Evolutionary conservation across 2,888 invertebrate genomes (phyloP), one percentile per base, ranked within the genome.

Genomic region (Hirtodrosophila alboralis): DNA sequence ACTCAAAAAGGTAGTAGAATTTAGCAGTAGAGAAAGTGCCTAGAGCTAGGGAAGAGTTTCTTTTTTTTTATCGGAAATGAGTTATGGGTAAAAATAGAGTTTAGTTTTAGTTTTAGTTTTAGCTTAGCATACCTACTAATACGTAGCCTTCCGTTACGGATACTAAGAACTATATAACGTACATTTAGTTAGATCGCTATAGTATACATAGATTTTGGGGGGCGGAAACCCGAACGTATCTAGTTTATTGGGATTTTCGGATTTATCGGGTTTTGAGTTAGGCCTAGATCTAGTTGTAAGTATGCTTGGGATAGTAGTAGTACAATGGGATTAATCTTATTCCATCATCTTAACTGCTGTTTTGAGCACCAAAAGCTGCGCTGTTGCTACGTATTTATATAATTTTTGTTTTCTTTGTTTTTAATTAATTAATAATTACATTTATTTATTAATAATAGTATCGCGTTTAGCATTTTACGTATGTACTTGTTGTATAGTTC

Each of bases 101-200:
- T 66, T 44, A 53, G 59, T 69, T 69, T 38, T 33, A 73, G 53
- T 51, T 71, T 21, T 21, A 4, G 3, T 21, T 21, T 21, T 54
- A 57, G 67, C 75, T 73, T 63, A 63, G 78, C 64, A 64, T 74
- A 74, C 66, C 59, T 61, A 61, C 63, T 71, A 75, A 62, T 71
- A 62, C 66, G 70, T 70, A 71, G 71, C 66, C 70, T 45, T 71
- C 62, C 71, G 72, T 62, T 65, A 54, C 58, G 75, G 60, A 47
- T 49, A 75, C 81, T 78, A 81, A 78, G 65, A 77, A 80, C 77
- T 83, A 78, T 77, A 74, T 80, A 76, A 76, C 76, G 80, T 80
- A 76, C 69, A 72, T 75, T 79, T 57, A 79, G 68, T 69, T 64
- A 69, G 69, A 64, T 43, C 63, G 63, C 67, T 72, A 71, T 67